Percentiles rank a stretch among this genome's conserved stretches.
phyloP scores from a whole-genome alignment of 1,140 invertebrate genomes.

The Ridgeia piscesae region DNA sequence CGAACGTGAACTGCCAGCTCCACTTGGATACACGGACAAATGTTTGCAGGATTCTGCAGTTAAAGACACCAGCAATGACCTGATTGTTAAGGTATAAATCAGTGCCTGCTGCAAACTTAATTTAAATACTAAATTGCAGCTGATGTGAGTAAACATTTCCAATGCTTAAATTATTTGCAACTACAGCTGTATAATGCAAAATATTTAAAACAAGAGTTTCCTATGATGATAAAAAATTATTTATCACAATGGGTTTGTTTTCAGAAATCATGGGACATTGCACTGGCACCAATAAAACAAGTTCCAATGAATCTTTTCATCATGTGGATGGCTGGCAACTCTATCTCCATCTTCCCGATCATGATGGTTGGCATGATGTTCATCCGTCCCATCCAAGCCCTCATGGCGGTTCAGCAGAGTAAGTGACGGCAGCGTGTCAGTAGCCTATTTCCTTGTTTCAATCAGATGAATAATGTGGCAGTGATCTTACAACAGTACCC shows the following conservation, averaged over 20 bases:
- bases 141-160: not conserved
- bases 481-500: too few relatives aligned
- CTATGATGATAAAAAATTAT: not conserved
- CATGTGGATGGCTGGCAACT: conserved; percentile 99
- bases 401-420: conserved; percentile 86
- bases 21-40: conserved; percentile 19
- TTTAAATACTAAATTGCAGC: too few relatives aligned
- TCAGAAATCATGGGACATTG: conserved; percentile 94
- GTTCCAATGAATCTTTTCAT: conserved; percentile 99
- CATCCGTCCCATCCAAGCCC: conserved; percentile 89
- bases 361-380: conserved; percentile 99
- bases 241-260: not conserved
- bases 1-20: conserved; percentile 3
- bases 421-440: conserved; percentile 32
- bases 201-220: too few relatives aligned
- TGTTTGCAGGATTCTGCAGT: not conserved
- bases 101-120: not conserved
- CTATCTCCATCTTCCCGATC: conserved; percentile 99
- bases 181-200: too few relatives aligned
- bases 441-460: too few relatives aligned
- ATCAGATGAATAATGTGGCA: too few relatives aligned
- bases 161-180: not conserved
- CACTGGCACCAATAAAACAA: conserved; percentile 87
- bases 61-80: conserved; percentile 24
- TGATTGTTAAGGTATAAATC: conserved; percentile 25